These are phyloP conservation scores for Macrosteles quadrilineatus DNA, from an alignment of 1,140 invertebrate genomes.

Conservation along the genomic window DNA sequence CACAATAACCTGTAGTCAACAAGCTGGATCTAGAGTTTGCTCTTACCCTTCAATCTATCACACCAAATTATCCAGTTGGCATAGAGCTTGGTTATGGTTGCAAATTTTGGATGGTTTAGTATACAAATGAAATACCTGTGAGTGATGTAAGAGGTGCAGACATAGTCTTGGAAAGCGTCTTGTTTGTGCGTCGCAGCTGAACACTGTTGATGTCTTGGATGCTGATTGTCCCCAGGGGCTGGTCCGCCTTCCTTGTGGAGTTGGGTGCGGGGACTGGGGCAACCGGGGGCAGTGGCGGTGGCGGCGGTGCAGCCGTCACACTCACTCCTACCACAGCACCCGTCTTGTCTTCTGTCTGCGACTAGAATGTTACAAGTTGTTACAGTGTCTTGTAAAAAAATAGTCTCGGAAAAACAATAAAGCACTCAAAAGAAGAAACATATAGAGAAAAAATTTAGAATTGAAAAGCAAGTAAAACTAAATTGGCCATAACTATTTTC, in stretches of 20 bases:
- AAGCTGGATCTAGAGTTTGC: too few relatives aligned
- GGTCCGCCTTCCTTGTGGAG: conserved; percentile 53
- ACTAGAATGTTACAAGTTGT: neutral
- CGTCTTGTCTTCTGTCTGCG: conserved; percentile 18
- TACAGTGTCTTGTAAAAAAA: too few relatives aligned
- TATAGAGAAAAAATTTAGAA: too few relatives aligned
- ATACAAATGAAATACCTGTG: conserved; percentile 15
- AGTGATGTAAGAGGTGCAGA: conserved; percentile 61
- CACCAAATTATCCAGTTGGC: too few relatives aligned
- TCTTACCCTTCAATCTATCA: too few relatives aligned
- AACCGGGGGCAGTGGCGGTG: conserved; percentile 54
- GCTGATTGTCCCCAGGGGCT: conserved; percentile 79
- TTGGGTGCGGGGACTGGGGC: conserved; percentile 53
- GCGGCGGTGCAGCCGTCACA: conserved; percentile 52
- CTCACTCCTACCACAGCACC: neutral
- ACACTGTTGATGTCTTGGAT: conserved; percentile 84
- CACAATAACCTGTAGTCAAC: too few relatives aligned
- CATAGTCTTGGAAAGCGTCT: conserved; percentile 70
- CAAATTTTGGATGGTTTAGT: too few relatives aligned
- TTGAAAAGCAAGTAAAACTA: too few relatives aligned
- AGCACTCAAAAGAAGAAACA: too few relatives aligned
- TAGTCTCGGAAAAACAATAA: too few relatives aligned
- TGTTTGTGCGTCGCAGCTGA: conserved; percentile 71
- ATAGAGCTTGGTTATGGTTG: too few relatives aligned
- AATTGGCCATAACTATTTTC: too few relatives aligned